A percentile compares a stretch with the other conserved stretches of the same genome.
Conservation (phyloP, 2,888 invertebrate species). For the Caenorhabditis angaria region DNA sequence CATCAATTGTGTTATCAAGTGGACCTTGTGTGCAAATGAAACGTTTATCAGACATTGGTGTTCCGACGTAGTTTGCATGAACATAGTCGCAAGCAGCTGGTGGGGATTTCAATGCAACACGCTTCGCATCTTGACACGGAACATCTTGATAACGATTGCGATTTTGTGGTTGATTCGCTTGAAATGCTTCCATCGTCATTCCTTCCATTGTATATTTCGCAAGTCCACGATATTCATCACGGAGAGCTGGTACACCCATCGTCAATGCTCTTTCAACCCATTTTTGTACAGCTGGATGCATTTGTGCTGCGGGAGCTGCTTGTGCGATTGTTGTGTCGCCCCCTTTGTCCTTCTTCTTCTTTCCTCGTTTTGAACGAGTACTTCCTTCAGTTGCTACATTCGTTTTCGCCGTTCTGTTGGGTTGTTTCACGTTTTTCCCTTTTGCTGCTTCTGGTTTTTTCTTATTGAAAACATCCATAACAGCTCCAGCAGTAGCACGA, state of each 20-base stretch:
- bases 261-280: slow-evolving; percentile 48
- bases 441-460: too few relatives aligned
- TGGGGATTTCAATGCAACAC: slow-evolving; percentile 49
- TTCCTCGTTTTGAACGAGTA: neutral
- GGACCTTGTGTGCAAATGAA: slow-evolving; percentile 64
- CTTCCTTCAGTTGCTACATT: neutral
- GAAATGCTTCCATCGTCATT: slow-evolving; percentile 52
- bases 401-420: too few relatives aligned
- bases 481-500: neutral
- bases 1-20: slow-evolving; percentile 45
- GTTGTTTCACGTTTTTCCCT: too few relatives aligned
- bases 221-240: slow-evolving; percentile 54
- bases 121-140: slow-evolving; percentile 55
- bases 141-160: slow-evolving; percentile 51
- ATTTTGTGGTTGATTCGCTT: slow-evolving; percentile 32
- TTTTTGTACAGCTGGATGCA: slow-evolving; percentile 28
- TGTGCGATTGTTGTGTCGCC: slow-evolving; percentile 13
- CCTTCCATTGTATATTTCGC: slow-evolving; percentile 52
- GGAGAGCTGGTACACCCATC: slow-evolving; percentile 50
- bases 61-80: slow-evolving; percentile 59
- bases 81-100: slow-evolving; percentile 50
- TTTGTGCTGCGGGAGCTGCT: slow-evolving; percentile 8
- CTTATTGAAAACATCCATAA: slow-evolving; percentile 3
- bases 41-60: slow-evolving; percentile 43
- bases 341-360: too few relatives aligned